These are phyloP conservation scores for Furnarius figulus DNA, from an alignment of 2,113 vertebrate species.

Conservation along the genomic window DNA sequence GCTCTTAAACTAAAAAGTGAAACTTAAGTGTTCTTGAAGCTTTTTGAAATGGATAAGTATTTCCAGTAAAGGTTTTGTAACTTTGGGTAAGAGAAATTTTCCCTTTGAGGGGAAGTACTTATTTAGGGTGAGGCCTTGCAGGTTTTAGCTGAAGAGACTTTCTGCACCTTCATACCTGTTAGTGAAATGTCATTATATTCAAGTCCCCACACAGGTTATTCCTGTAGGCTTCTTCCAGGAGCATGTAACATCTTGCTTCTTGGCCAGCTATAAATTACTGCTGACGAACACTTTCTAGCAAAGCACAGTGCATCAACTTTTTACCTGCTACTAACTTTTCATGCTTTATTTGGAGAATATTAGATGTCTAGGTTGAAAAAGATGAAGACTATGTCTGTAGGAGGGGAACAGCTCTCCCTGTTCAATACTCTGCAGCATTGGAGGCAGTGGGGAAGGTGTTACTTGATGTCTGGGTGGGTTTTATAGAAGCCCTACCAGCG, in stretches of 20 bases:
- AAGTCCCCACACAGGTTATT: fast-evolving
- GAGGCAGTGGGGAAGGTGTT: background rate
- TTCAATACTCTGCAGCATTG: background rate
- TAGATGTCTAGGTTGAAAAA: background rate
- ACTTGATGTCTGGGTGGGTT: background rate
- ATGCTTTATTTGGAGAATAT: background rate
- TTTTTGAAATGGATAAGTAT: background rate
- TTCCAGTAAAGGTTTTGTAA: background rate
- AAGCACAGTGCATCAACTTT: background rate
- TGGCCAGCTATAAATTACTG: background rate
- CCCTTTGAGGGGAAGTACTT: background rate
- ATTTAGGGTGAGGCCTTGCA: background rate
- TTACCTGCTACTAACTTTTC: background rate
- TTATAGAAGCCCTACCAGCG: background rate
- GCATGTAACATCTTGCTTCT: background rate
- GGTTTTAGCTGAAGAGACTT: background rate
- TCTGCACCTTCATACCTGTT: background rate
- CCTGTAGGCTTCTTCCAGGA: background rate
- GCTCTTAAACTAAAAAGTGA: background rate
- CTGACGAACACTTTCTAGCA: background rate
- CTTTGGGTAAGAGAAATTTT: background rate
- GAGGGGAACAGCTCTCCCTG: background rate
- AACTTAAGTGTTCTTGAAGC: background rate
- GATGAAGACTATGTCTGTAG: background rate
- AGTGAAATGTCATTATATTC: background rate